phyloP scores from a whole-genome alignment of 2,797 vertebrate species.

The Chiroxiphia lanceolata region DNA sequence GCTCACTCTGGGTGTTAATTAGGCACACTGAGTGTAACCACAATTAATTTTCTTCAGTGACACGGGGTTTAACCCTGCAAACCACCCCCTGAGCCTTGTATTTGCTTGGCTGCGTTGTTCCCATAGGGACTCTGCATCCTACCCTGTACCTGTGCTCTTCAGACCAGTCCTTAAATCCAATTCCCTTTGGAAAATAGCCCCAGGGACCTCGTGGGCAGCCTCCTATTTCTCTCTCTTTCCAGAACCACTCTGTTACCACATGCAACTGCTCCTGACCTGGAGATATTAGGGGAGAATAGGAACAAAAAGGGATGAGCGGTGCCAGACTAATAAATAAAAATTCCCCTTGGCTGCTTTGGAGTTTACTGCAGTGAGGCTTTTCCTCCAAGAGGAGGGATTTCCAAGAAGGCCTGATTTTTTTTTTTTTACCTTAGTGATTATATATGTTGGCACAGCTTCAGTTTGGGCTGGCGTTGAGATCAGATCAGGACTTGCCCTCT shows the following conservation, averaged over 20 bases:
- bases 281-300: not conserved
- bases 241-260: not conserved
- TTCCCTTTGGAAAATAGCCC: not conserved
- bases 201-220: rapidly evolving
- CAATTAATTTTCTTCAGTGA: not conserved
- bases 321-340: not conserved
- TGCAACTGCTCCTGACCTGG: not conserved
- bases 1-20: not conserved
- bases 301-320: not conserved
- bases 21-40: not conserved
- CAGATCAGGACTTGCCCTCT: not conserved
- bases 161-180: not conserved
- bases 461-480: not conserved
- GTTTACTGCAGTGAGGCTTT: not conserved
- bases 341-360: not conserved
- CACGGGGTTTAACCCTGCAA: not conserved
- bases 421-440: not conserved
- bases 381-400: not conserved
- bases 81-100: rapidly evolving
- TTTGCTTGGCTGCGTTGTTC: not conserved
- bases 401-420: not conserved
- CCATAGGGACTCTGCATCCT: not conserved
- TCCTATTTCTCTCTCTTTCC: not conserved
- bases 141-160: not conserved
- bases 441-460: not conserved